Conservation (phyloP, 2,113 vertebrate species). For the Lepisosteus osseus region DNA sequence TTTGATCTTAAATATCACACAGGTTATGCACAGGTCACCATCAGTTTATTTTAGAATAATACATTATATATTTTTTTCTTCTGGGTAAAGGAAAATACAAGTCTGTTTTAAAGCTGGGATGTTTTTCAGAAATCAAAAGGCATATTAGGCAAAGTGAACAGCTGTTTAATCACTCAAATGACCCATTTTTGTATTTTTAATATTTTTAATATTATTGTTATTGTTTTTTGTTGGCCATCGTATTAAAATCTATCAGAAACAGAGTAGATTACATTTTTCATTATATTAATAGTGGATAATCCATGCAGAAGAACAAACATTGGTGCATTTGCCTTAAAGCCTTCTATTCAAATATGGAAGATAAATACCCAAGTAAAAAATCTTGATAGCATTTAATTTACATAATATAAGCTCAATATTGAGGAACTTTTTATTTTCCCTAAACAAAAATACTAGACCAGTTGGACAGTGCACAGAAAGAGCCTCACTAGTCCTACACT, state of each 20-base stretch:
- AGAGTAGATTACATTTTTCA: constrained; percentile 43
- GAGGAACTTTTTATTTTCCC: background rate
- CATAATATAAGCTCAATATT: background rate
- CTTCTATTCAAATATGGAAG: background rate
- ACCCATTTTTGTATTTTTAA: constrained; percentile 42
- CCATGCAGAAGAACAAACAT: constrained; percentile 22
- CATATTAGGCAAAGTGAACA: constrained; percentile 27
- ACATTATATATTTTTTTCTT: background rate
- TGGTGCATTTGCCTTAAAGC: background rate
- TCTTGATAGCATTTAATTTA: background rate
- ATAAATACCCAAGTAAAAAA: background rate
- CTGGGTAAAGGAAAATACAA: too few species aligned
- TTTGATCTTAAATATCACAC: background rate
- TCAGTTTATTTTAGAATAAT: background rate
- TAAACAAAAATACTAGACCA: background rate
- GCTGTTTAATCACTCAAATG: constrained; percentile 46
- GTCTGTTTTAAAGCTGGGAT: too few species aligned
- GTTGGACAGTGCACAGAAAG: background rate
- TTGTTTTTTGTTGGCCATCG: constrained; percentile 30
- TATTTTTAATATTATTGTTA: constrained; percentile 25
- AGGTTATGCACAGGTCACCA: background rate
- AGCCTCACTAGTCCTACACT: background rate
- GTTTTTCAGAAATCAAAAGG: background rate
- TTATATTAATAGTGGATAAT: constrained; percentile 51
- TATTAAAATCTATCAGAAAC: constrained; percentile 8